Evolutionary conservation across 37 sponge, comb jelly and placozoan species (phyloP).

Genomic region (Tethya wilhelma): DNA sequence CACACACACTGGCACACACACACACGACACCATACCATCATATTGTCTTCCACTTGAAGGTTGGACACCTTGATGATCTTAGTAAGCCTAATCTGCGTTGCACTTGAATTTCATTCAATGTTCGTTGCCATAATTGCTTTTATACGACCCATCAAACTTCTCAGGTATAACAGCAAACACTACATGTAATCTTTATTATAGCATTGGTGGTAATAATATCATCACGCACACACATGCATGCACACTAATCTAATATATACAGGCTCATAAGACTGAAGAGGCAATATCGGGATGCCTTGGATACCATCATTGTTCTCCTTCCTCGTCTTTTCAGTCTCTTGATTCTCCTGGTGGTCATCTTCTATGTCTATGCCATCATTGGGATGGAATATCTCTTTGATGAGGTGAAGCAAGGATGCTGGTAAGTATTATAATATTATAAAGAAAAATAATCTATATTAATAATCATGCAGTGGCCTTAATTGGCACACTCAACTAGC

Average conservation of each 20-base stretch:
- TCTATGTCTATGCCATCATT: slow-evolving; percentile 78
- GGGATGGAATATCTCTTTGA: slow-evolving; percentile 72
- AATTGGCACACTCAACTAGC: too few relatives aligned
- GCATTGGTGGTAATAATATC: neutral
- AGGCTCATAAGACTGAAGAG: slow-evolving; percentile 69
- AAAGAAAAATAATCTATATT: neutral
- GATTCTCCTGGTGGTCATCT: slow-evolving; percentile 48
- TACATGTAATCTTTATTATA: neutral
- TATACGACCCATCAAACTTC: neutral
- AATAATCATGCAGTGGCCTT: slow-evolving; percentile 1
- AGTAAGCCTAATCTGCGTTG: neutral
- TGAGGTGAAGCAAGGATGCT: slow-evolving; percentile 47
- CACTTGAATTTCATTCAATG: neutral
- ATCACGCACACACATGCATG: neutral
- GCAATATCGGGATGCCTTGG: slow-evolving; percentile 70
- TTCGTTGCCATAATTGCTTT: neutral
- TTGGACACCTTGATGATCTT: neutral
- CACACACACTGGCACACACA: neutral
- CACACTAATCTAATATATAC: neutral
- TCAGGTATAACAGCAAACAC: neutral
- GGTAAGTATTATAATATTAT: slow-evolving; percentile 16
- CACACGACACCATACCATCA: neutral
- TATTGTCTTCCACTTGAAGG: too few relatives aligned
- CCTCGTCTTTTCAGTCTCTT: slow-evolving; percentile 48
- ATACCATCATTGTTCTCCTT: slow-evolving; percentile 57